Evolutionary conservation across 2,113 vertebrate genomes (phyloP), one percentile per base, ranked within the genome.

Genomic region (Cephalopterus ornatus): DNA sequence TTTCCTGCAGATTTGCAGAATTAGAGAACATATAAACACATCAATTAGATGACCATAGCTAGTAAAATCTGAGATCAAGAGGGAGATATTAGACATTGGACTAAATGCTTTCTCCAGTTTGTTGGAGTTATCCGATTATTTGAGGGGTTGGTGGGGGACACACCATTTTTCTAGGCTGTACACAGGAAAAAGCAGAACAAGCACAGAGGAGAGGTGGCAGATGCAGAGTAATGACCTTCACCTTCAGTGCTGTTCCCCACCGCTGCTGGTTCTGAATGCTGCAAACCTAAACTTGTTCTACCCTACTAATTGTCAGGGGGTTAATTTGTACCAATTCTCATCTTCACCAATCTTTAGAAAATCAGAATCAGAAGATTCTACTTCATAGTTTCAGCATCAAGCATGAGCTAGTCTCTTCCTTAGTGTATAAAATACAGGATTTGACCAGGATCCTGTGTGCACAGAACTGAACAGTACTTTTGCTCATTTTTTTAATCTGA

Each of bases 111-210:
- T 65, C 35, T 52, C 33, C 22, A 37, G 9, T 19, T 75, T 66
- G 15, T 66, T 33, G 39, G 39, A 39, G 5, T 61, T 56, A 72
- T 6, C 41, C 42, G 11, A 58, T 52, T 37, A 75, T 21, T 23
- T 28, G 19, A 13, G 22, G 35, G 6, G 7, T 9, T 0, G 1
- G 3, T 28, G 11, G 4, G 14, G 37, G 11, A 56, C 2, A 62
- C 23, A 53, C 2, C 46, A 61, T 62, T 86, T 62, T 17, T 49
- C 37, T 63, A 23, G 42, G 23, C 2, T 35, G 33, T 11, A 65
- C 14, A 23, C 0, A 50, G 9, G 42, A 56, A 61, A 68, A 82
- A 82, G 41, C 11, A 55, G 21, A 24, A 32, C 23, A 55, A 53
- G 35, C 33, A 44, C 11, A 39, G 8, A 32, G 23, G 7, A 8